A percentile compares a stretch with the other conserved stretches of the same genome.
Conservation (phyloP, 2,113 vertebrate genomes). For the Anarrhichthys ocellatus region DNA sequence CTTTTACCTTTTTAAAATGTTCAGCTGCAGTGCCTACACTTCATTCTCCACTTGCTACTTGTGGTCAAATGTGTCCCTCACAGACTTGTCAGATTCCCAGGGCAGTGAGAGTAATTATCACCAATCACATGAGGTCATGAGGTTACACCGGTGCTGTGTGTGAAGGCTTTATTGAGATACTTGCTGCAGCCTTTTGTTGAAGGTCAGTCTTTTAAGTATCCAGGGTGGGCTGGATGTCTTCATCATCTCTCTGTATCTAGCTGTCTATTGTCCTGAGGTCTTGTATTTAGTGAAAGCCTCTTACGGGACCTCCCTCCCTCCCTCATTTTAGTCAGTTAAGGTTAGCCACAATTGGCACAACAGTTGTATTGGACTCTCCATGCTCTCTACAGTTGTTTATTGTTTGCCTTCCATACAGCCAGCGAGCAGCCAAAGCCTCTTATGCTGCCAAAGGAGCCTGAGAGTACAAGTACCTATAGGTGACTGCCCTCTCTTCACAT, state of each 20-base stretch:
- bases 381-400: constrained; percentile 53
- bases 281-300: constrained; percentile 61
- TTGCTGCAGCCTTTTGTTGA: constrained; percentile 51
- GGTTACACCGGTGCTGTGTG: constrained; percentile 33
- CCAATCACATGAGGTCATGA: constrained; percentile 1
- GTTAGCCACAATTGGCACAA: constrained; percentile 34
- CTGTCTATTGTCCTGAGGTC: constrained; percentile 48
- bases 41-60: not conserved
- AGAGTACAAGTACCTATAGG: constrained; percentile 44
- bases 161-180: constrained; percentile 47
- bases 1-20: not conserved
- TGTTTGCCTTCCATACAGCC: constrained; percentile 55
- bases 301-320: constrained; percentile 58
- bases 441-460: constrained; percentile 40
- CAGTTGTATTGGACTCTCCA: constrained; percentile 40
- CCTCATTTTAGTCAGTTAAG: constrained; percentile 37
- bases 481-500: constrained; percentile 41
- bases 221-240: constrained; percentile 72
- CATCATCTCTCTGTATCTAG: constrained; percentile 61
- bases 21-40: too few species aligned
- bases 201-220: constrained; percentile 56
- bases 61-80: not conserved
- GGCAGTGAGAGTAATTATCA: constrained; percentile 18
- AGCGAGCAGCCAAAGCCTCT: constrained; percentile 59
- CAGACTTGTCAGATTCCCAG: not conserved